These are phyloP conservation scores for Eonycteris spelaea DNA, from an alignment of 2,113 vertebrate genomes.

Conservation along the genomic window DNA sequence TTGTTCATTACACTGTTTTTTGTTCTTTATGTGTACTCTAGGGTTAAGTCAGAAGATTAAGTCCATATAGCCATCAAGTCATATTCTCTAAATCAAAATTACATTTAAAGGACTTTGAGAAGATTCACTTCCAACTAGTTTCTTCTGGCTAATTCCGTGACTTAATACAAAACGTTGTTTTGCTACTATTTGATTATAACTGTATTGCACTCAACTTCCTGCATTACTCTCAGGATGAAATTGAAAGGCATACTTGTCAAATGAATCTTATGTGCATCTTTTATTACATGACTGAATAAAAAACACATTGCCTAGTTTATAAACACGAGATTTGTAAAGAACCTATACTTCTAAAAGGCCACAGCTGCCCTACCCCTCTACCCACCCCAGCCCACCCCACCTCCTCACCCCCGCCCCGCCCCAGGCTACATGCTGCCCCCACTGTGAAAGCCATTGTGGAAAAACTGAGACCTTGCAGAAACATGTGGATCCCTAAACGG, in stretches of 20 bases:
- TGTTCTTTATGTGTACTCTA: slow-evolving; percentile 23
- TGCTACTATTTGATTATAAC: slow-evolving; percentile 53
- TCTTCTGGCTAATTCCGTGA: slow-evolving; percentile 31
- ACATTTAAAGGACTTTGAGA: slow-evolving; percentile 28
- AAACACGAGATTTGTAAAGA: slow-evolving; percentile 41
- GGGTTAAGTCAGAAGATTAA: slow-evolving; percentile 33
- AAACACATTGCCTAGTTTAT: not conserved
- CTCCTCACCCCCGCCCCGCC: too few relatives aligned
- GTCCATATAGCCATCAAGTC: slow-evolving; percentile 39
- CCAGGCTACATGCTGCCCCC: not conserved
- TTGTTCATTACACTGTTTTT: slow-evolving; percentile 40
- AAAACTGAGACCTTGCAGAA: not conserved
- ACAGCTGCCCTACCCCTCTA: not conserved
- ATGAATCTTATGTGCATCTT: slow-evolving; percentile 32
- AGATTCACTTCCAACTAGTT: slow-evolving; percentile 23
- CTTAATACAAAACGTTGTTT: slow-evolving; percentile 53
- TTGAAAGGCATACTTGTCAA: slow-evolving; percentile 33
- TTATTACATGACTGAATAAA: slow-evolving; percentile 22
- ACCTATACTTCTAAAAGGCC: not conserved
- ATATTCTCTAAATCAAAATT: slow-evolving; percentile 51
- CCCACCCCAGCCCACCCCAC: accelerated
- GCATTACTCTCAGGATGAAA: slow-evolving; percentile 40
- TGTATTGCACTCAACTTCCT: slow-evolving; percentile 27
- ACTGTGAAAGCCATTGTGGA: not conserved
- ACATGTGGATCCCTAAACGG: not conserved